Percentiles rank a stretch among this genome's conserved stretches.
Evolutionary conservation across 1,140 invertebrate species (phyloP).

Genomic region (Akabosia matsudoensis): DNA sequence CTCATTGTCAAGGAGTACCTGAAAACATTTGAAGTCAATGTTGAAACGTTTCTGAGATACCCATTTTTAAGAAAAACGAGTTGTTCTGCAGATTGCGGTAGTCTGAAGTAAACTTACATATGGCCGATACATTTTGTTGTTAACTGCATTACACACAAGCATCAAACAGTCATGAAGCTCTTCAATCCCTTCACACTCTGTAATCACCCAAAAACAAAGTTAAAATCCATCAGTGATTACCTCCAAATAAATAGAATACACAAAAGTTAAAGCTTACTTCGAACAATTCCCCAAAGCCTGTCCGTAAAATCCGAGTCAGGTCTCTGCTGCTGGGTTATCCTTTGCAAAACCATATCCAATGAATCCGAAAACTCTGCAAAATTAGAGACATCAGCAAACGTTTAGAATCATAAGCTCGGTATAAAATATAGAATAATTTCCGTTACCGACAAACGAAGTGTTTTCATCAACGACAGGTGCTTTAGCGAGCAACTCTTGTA

Average conservation of each 20-base stretch:
- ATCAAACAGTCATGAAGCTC: slow-evolving; percentile 36
- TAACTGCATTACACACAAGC: slow-evolving; percentile 32
- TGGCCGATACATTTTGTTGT: slow-evolving; percentile 35
- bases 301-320: slow-evolving; percentile 43
- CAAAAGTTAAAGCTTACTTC: slow-evolving; percentile 27
- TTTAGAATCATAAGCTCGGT: neutral
- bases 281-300: slow-evolving; percentile 36
- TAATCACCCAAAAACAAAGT: neutral
- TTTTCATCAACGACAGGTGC: neutral
- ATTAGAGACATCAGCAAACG: neutral
- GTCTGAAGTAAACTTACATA: slow-evolving; percentile 34
- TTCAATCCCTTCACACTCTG: neutral
- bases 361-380: slow-evolving; percentile 39
- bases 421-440: neutral
- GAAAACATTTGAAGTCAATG: slow-evolving; percentile 20
- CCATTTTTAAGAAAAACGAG: neutral
- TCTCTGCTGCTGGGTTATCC: slow-evolving; percentile 28
- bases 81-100: neutral
- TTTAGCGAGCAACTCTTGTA: neutral
- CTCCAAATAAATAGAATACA: neutral
- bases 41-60: slow-evolving; percentile 1
- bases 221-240: neutral
- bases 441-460: neutral
- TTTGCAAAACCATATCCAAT: slow-evolving; percentile 32
- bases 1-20: slow-evolving; percentile 39